Evolutionary conservation across 2,797 vertebrate species (phyloP), one percentile per base, ranked within the genome.

Genomic region (Pogoniulus pusillus): DNA sequence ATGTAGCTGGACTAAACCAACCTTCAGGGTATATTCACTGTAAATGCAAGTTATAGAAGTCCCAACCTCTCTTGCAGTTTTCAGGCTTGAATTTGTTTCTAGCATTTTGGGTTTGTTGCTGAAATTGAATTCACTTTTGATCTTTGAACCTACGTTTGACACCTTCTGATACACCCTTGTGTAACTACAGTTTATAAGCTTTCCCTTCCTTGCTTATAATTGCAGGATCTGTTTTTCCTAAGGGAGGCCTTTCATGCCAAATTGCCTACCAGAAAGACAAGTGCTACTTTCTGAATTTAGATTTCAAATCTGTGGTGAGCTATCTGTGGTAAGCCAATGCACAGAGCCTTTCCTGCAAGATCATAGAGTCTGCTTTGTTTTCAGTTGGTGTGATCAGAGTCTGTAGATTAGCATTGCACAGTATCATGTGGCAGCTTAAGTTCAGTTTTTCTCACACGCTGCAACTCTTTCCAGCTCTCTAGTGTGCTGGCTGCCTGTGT

Each of bases 311-410:
- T 2, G 0, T 10, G 27, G 15, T 74, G 59, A 77, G 7, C 26
- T 64, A 5, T 2, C 1, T 41, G 60, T 76, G 17, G 7, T 35
- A 18, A 37, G 34, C 32, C 20, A 15, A 0, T 13, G n/a, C 10
- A 10, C 39, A 39, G 5, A 3, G 15, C 5, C 5, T 74, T 49
- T 80, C 55, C 37, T 12, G 3, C 35, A 9, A 69, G 49, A 16
- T 63, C 0, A 0, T 19, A 2, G 0, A 0, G 12, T 80, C 22
- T 30, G 7, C 34, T 85, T 45, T 53, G 30, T 5, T 76, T 53
- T 35, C 6, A 8, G 20, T 8, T 51, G 9, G 3, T 62, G 27
- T 19, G 35, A 58, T 0, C 7, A n/a, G 30, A 15, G 15, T 8
- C 15, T 29, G 22, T 51, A 26, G 30, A 11, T 76, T 43, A 66